A percentile compares a stretch with the other conserved stretches of the same genome.
These are phyloP conservation scores for Macrotus californicus DNA, from an alignment of 2,113 vertebrate species.

Conservation along the genomic window DNA sequence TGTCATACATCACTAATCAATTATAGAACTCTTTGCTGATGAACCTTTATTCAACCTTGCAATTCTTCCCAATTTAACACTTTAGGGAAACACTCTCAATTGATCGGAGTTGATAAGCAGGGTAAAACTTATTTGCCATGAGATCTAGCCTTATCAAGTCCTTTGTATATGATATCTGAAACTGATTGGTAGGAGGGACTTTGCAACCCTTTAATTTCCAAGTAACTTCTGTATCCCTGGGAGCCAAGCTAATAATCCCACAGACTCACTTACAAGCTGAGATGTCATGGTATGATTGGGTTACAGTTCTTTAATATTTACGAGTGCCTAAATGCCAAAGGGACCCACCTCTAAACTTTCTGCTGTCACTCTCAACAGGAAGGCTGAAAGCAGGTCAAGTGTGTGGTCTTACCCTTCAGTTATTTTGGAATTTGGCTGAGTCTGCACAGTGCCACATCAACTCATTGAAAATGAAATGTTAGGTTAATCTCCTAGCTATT, in stretches of 20 bases:
- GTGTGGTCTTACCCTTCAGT: not conserved
- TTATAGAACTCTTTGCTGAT: not conserved
- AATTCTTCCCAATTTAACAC: not conserved
- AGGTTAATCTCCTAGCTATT: constrained; percentile 41
- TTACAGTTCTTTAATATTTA: not conserved
- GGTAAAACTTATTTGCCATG: not conserved
- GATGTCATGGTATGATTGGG: not conserved
- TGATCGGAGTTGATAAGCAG: constrained; percentile 12
- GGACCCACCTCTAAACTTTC: constrained; percentile 16
- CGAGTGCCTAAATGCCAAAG: not conserved
- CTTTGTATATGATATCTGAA: not conserved
- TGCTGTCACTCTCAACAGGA: not conserved
- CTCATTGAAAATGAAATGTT: constrained; percentile 44
- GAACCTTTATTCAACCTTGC: not conserved
- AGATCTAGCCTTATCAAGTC: not conserved
- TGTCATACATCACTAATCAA: not conserved
- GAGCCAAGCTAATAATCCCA: not conserved
- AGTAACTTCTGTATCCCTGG: not conserved
- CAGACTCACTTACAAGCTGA: not conserved
- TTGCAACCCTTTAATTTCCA: not conserved
- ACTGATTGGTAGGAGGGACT: not conserved
- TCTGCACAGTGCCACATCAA: constrained; percentile 11
- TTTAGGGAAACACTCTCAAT: not conserved
- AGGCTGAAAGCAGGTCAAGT: constrained; percentile 27
- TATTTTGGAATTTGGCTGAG: constrained; percentile 44